These are phyloP conservation scores for Zaprionus ghesquierei DNA, from an alignment of 1,140 invertebrate species.

Conservation along the genomic window DNA sequence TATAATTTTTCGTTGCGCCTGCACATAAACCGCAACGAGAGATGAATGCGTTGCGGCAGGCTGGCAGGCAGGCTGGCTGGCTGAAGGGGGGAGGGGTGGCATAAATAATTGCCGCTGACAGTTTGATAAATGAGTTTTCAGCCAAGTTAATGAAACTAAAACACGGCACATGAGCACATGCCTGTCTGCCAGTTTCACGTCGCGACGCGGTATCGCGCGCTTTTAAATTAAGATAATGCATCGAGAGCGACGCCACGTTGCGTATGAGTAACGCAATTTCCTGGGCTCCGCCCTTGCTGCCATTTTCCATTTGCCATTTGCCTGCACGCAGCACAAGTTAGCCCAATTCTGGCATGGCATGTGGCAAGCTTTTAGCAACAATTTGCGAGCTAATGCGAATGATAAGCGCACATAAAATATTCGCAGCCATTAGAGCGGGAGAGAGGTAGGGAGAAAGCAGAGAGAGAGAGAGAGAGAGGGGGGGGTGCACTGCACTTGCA, in stretches of 20 bases:
- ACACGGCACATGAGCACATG: conserved; percentile 56
- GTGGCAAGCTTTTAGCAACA: conserved; percentile 67
- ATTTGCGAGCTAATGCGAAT: conserved; percentile 72
- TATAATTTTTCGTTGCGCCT: conserved; percentile 49
- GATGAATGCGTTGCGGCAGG: too few species aligned
- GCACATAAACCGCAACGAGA: conserved; percentile 24
- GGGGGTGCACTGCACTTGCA: conserved; percentile 55
- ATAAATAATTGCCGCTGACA: conserved; percentile 78
- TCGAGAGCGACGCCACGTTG: conserved; percentile 49
- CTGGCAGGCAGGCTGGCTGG: too few species aligned
- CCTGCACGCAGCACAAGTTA: neutral
- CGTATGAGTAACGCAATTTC: conserved; percentile 75
- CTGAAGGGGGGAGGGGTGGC: conserved; percentile 10
- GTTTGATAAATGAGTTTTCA: conserved; percentile 75
- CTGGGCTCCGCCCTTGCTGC: conserved; percentile 26
- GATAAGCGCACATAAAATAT: conserved; percentile 76
- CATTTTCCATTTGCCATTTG: conserved; percentile 43
- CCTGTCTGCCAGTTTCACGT: neutral
- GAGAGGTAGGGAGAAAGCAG: neutral
- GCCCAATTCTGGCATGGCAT: conserved; percentile 9
- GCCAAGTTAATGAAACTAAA: conserved; percentile 76
- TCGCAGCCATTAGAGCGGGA: conserved; percentile 59
- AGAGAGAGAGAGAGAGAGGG: neutral
- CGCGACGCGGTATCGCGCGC: conserved; percentile 19
- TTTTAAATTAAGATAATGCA: conserved; percentile 79